Conservation (phyloP, 2,797 vertebrate species). For the Fringilla coelebs region DNA sequence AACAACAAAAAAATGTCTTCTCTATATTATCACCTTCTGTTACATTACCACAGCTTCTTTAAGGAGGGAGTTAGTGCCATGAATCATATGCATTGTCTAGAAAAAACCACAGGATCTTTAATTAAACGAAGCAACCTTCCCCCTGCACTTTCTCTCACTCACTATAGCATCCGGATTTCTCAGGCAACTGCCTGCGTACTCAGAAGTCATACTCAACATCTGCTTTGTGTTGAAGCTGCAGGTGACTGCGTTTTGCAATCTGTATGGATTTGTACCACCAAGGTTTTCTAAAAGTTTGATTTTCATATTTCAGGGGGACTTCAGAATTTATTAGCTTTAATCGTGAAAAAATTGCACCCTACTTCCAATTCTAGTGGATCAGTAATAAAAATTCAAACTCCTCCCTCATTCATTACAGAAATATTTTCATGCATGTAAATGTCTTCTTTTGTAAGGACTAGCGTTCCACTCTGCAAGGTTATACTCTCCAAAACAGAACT, state of each 20-base stretch:
- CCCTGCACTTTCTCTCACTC: background rate
- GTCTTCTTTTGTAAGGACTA: background rate
- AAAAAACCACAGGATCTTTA: background rate
- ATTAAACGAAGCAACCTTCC: background rate
- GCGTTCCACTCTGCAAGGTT: background rate
- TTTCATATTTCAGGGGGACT: background rate
- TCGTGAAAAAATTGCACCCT: background rate
- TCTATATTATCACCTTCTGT: background rate
- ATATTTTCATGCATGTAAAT: background rate
- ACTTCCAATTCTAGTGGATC: background rate
- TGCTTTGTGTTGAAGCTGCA: background rate
- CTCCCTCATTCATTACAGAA: background rate
- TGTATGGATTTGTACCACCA: background rate
- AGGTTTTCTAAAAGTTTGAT: background rate
- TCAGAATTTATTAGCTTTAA: background rate
- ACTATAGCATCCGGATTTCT: background rate
- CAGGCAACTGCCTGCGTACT: background rate
- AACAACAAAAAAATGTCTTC: background rate
- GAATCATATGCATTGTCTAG: background rate
- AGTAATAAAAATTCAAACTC: background rate
- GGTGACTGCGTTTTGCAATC: background rate
- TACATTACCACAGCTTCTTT: background rate
- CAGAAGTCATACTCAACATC: background rate
- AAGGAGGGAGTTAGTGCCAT: background rate
- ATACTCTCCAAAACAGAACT: background rate